These are phyloP conservation scores for Chaetops frenatus DNA, from an alignment of 2,113 vertebrate genomes.

Conservation along the genomic window DNA sequence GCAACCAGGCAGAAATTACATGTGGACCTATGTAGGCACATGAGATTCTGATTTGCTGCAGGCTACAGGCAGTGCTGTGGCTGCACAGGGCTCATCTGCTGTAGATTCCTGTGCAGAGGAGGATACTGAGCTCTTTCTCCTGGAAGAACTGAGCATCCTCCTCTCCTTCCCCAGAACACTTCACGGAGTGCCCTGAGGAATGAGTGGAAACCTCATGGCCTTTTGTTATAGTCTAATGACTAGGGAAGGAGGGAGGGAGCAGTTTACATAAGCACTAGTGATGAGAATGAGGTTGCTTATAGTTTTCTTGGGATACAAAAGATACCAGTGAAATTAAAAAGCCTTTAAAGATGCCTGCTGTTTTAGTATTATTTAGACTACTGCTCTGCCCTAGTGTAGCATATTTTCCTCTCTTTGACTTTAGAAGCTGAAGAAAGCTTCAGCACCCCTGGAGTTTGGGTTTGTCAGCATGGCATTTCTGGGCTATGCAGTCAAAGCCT, in stretches of 20 bases:
- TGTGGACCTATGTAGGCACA: accelerated
- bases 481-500: background rate
- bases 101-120: background rate
- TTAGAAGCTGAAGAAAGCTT: background rate
- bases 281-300: background rate
- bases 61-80: background rate
- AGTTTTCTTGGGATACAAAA: background rate
- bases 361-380: background rate
- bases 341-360: background rate
- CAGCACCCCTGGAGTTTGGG: background rate
- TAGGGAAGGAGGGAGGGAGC: background rate
- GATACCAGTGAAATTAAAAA: background rate
- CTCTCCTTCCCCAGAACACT: background rate
- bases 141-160: background rate
- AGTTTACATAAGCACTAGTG: background rate
- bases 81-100: background rate
- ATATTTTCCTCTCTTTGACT: background rate
- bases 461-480: background rate
- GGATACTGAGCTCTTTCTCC: background rate
- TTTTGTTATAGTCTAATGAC: background rate
- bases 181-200: background rate
- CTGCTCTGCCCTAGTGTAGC: background rate
- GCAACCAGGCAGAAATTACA: background rate
- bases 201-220: background rate
- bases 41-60: background rate